Conservation (phyloP, 2,113 vertebrate genomes). For the Thinocorus orbignyianus region DNA sequence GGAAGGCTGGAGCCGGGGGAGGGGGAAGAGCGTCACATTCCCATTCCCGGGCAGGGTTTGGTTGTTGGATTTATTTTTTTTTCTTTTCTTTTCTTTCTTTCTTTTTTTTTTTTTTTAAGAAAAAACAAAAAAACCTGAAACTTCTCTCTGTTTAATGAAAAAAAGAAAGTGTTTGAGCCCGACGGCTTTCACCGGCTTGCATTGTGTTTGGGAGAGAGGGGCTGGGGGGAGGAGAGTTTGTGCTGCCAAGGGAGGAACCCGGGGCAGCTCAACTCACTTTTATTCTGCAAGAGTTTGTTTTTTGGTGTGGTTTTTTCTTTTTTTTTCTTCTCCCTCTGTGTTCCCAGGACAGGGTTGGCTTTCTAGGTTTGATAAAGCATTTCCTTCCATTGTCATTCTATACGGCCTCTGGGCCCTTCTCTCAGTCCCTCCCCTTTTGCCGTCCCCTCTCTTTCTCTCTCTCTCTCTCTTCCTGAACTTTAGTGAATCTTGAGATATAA, state of each 20-base stretch:
- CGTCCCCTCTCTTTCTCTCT: slow-evolving; percentile 34
- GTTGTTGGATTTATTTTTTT: not conserved
- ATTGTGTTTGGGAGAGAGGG: not conserved
- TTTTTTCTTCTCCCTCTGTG: not conserved
- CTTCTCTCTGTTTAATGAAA: not conserved
- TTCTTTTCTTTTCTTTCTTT: not conserved
- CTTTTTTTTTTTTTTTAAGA: no score
- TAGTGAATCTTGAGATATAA: slow-evolving; percentile 61
- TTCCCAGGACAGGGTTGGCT: slow-evolving; percentile 70
- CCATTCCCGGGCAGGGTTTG: slow-evolving; percentile 36
- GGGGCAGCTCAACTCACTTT: slow-evolving; percentile 6
- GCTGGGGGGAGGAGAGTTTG: not conserved
- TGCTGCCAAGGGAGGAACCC: slow-evolving; percentile 26
- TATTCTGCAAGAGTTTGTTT: slow-evolving; percentile 16
- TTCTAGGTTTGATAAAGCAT: slow-evolving; percentile 73
- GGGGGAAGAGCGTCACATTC: slow-evolving; percentile 54
- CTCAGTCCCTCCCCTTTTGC: slow-evolving; percentile 61
- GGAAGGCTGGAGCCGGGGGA: slow-evolving; percentile 56
- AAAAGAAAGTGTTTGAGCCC: not conserved
- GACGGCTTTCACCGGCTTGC: not conserved
- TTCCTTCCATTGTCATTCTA: slow-evolving; percentile 76
- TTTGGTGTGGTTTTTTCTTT: no score
- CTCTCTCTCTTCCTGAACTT: slow-evolving; percentile 59
- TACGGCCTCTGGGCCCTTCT: slow-evolving; percentile 61
- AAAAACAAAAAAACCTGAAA: not conserved